Evolutionary conservation across 2,888 invertebrate species (phyloP).

Genomic region (Diaphora mendica): DNA sequence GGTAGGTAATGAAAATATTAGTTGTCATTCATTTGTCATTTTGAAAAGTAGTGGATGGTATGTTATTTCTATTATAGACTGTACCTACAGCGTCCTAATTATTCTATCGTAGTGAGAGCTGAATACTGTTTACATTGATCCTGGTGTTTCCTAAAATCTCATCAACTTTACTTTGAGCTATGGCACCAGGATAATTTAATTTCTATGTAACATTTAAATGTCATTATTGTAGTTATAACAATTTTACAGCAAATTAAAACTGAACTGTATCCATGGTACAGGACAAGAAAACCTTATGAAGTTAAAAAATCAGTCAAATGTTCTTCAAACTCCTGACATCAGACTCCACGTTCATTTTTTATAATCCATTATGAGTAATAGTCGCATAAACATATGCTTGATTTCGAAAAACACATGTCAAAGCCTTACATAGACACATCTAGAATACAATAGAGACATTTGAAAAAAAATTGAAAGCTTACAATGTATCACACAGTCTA

Average conservation of each 20-base stretch:
- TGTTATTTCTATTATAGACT: neutral
- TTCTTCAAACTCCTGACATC: neutral
- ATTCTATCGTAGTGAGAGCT: neutral
- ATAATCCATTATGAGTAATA: conserved; percentile 25
- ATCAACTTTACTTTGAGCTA: neutral
- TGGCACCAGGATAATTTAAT: neutral
- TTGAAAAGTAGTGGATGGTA: neutral
- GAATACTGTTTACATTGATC: neutral
- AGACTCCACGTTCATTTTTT: neutral
- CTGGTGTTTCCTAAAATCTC: neutral
- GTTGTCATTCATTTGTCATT: neutral
- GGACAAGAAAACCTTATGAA: neutral
- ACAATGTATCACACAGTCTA: conserved; percentile 65
- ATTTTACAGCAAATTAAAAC: neutral
- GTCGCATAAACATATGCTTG: conserved; percentile 18
- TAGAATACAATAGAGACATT: conserved; percentile 36
- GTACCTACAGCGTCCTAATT: neutral
- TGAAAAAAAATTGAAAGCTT: conserved; percentile 50
- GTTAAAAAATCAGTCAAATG: neutral
- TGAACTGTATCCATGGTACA: neutral
- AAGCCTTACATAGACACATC: conserved; percentile 37
- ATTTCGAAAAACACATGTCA: conserved; percentile 23
- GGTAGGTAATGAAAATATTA: neutral
- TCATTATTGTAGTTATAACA: neutral
- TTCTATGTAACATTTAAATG: neutral